Percentiles rank a stretch among this genome's conserved stretches.
These are phyloP conservation scores for Xenopus petersii DNA, from an alignment of 2,797 vertebrate species.

Conservation along the genomic window DNA sequence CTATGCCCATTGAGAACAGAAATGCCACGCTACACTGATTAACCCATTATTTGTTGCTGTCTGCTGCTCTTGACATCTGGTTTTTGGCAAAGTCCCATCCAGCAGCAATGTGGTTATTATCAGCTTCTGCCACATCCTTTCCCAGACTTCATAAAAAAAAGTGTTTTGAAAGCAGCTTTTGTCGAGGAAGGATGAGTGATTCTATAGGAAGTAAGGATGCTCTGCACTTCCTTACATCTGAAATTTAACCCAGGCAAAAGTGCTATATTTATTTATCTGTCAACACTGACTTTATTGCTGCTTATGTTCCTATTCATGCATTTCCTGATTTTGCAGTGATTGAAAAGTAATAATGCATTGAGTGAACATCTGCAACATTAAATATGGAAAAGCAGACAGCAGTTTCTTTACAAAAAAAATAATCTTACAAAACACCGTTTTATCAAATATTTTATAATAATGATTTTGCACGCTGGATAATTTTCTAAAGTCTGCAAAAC, in stretches of 20 bases:
- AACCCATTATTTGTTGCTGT: too few relatives aligned
- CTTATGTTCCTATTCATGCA: constrained; percentile 60
- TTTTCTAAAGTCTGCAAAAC: neutral
- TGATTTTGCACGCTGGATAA: neutral
- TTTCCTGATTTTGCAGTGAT: constrained; percentile 64
- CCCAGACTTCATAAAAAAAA: constrained; percentile 53
- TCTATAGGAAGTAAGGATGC: constrained; percentile 61
- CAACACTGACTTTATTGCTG: constrained; percentile 65
- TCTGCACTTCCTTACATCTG: constrained; percentile 66
- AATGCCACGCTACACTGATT: too few relatives aligned
- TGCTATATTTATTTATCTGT: constrained; percentile 68
- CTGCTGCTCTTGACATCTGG: too few relatives aligned
- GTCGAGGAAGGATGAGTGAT: constrained; percentile 61
- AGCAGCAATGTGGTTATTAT: constrained; percentile 55
- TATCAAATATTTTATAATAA: constrained; percentile 1
- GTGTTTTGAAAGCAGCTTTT: constrained; percentile 56
- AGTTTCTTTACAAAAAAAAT: neutral
- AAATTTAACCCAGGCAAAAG: constrained; percentile 63
- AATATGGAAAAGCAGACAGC: constrained; percentile 35
- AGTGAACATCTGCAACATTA: constrained; percentile 47
- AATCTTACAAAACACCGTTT: neutral
- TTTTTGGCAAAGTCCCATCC: constrained; percentile 1
- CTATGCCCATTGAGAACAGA: too few relatives aligned
- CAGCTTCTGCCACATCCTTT: constrained; percentile 55
- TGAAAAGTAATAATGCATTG: constrained; percentile 33